Evolutionary conservation across 2,888 invertebrate species (phyloP), one percentile per base, ranked within the genome.

Genomic region (Tenthredo amoena): DNA sequence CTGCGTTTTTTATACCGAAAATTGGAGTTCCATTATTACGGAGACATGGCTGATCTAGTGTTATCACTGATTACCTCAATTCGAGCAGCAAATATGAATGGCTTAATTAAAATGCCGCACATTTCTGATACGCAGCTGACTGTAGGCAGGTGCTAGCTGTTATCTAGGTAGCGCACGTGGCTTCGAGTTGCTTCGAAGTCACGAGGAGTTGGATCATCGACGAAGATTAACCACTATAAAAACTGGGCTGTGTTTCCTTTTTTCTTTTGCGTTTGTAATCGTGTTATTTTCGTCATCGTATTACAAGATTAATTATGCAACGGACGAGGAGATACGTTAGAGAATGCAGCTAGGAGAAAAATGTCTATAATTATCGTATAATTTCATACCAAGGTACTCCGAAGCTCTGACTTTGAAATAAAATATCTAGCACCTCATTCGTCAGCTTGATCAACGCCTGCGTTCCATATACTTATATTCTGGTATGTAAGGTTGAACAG

Each of bases 191-290:
- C 12, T 77, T 55, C 31, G n/a, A 55, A 50, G 77, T 55, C 50
- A 77, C 74, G 74, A n/a, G n/a, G 12, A 40, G 21, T 43, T 43
- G 43, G n/a, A 74, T 74, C 68, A 68, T 74, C 77, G 50, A 77
- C 18, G 34, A 43, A 77, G n/a, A 77, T 55, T 31, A 50, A n/a
- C 2, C n/a, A 18, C 21, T 26, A 10, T 10, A 43, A 43, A 74
- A 43, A 43, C 6, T 40, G 43, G 40, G 1, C 21, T 43, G 12
- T 21, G n/a, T 40, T 72, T 72, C 18, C 1, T 72, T 6, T 9
- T 18, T n/a, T 18, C 10, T 40, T 43, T 10, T 47, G 15, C 12
- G 37, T 47, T 76, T 31, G 10, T 47, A 26, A 26, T 47, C 15
- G 2, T 43, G 21, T n/a, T 47, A 31, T 10, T 18, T 37, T 71